phyloP scores from a whole-genome alignment of 2,888 invertebrate species.

The Phytoseiulus persimilis region DNA sequence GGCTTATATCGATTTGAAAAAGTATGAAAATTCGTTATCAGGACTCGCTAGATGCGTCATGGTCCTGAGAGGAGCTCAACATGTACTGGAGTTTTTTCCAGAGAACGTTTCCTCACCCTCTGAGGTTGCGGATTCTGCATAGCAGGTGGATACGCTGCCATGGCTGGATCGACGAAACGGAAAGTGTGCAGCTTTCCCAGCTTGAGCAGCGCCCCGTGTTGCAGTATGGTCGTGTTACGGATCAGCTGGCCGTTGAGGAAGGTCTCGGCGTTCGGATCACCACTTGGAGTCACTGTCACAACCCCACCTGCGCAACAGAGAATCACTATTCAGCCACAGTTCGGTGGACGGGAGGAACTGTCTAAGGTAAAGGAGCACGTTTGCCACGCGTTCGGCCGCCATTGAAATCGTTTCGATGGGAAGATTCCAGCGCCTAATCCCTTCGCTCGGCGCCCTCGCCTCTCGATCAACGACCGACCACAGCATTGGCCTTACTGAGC shows the following conservation, averaged over 20 bases:
- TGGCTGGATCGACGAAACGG: slow-evolving; percentile 53
- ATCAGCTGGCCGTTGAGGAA: slow-evolving; percentile 88
- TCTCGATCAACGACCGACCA: background rate
- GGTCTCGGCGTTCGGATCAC: slow-evolving; percentile 75
- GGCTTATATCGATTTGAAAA: no score
- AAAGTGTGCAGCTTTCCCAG: slow-evolving; percentile 55
- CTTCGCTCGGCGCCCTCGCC: background rate
- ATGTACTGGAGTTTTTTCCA: background rate
- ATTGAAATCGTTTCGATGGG: background rate
- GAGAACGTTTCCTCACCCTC: background rate
- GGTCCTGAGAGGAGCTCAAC: no score
- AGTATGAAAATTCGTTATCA: no score
- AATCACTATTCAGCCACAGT: background rate
- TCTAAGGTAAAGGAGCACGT: background rate
- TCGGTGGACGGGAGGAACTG: background rate
- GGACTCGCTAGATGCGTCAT: no score
- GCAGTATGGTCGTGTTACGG: slow-evolving; percentile 80
- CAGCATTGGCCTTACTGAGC: background rate
- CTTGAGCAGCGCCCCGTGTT: slow-evolving; percentile 54
- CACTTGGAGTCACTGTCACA: slow-evolving; percentile 84
- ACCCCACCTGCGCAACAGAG: slow-evolving; percentile 52
- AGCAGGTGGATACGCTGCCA: background rate
- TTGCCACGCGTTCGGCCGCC: background rate
- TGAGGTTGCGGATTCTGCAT: slow-evolving; percentile 38
- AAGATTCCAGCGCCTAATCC: background rate